A percentile compares a stretch with the other conserved stretches of the same genome.
These are phyloP conservation scores for Orussus abietinus DNA, from an alignment of 1,140 invertebrate species.

Conservation along the genomic window DNA sequence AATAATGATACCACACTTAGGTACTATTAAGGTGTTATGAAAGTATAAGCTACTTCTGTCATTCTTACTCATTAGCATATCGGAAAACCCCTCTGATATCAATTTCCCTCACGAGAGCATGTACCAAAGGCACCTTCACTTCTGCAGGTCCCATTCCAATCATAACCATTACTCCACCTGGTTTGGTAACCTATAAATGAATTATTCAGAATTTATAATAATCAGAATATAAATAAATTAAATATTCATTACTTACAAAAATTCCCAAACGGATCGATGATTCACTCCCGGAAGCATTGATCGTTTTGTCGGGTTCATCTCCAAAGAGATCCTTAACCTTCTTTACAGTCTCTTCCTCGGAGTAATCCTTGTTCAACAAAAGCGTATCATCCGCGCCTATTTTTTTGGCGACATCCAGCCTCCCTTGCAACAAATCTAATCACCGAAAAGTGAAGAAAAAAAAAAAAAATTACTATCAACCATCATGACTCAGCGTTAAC, in stretches of 20 bases:
- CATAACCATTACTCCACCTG: slow-evolving; percentile 77
- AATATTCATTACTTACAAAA: slow-evolving; percentile 61
- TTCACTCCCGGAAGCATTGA: slow-evolving; percentile 87
- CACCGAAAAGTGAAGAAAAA: slow-evolving; percentile 15
- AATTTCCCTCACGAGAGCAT: slow-evolving; percentile 77
- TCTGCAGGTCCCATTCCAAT: slow-evolving; percentile 82
- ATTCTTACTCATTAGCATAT: slow-evolving; percentile 83
- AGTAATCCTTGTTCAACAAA: slow-evolving; percentile 57
- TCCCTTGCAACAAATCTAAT: slow-evolving; percentile 72
- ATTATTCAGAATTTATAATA: slow-evolving; percentile 3
- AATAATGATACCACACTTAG: too few relatives aligned
- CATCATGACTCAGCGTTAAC: too few relatives aligned
- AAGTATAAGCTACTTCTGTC: too few relatives aligned
- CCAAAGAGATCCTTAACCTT: slow-evolving; percentile 64
- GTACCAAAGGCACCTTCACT: slow-evolving; percentile 76
- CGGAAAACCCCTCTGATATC: slow-evolving; percentile 89
- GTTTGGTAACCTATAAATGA: slow-evolving; percentile 68
- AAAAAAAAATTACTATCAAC: slow-evolving; percentile 4
- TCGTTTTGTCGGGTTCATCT: slow-evolving; percentile 68
- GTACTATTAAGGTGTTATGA: too few relatives aligned
- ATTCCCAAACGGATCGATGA: slow-evolving; percentile 73
- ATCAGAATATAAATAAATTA: slow-evolving; percentile 11
- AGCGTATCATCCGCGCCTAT: slow-evolving; percentile 77
- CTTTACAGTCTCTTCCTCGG: slow-evolving; percentile 60
- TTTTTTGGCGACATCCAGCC: slow-evolving; percentile 75